These are phyloP conservation scores for Orthosia cruda DNA, from an alignment of 2,888 invertebrate genomes.

Conservation along the genomic window DNA sequence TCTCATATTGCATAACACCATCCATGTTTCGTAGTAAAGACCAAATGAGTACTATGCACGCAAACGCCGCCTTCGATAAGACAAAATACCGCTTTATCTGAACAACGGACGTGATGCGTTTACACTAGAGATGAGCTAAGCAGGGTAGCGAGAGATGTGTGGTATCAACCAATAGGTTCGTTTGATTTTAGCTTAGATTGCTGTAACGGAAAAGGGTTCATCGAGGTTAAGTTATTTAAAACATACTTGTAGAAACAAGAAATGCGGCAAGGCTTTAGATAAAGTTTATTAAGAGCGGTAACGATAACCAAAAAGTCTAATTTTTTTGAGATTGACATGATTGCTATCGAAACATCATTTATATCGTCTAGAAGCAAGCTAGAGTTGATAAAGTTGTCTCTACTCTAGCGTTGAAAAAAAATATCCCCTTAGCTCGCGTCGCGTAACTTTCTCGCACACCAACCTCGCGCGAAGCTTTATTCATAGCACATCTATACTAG, in stretches of 20 bases:
- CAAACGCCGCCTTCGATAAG: conserved; percentile 75
- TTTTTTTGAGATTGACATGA: too few relatives aligned
- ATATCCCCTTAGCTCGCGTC: background rate
- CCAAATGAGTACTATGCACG: conserved; percentile 76
- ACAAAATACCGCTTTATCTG: conserved; percentile 62
- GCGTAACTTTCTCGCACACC: too few relatives aligned
- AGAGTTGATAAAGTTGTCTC: too few relatives aligned
- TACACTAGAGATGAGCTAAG: background rate
- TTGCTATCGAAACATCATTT: too few relatives aligned
- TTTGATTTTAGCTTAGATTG: background rate
- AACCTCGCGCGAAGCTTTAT: too few relatives aligned
- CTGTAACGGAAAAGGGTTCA: background rate
- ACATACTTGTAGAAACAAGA: too few relatives aligned
- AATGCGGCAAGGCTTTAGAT: too few relatives aligned
- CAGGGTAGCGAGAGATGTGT: conserved; percentile 29
- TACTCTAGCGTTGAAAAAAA: background rate
- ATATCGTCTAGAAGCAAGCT: too few relatives aligned
- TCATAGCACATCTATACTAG: too few relatives aligned
- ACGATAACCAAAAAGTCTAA: too few relatives aligned
- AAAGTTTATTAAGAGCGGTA: too few relatives aligned
- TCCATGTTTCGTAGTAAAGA: conserved; percentile 61
- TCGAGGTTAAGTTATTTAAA: background rate
- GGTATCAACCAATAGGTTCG: conserved; percentile 15
- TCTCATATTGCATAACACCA: conserved; percentile 64
- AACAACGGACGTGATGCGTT: conserved; percentile 1